phyloP scores from a whole-genome alignment of 2,797 vertebrate genomes.

The Danio jaintianensis region DNA sequence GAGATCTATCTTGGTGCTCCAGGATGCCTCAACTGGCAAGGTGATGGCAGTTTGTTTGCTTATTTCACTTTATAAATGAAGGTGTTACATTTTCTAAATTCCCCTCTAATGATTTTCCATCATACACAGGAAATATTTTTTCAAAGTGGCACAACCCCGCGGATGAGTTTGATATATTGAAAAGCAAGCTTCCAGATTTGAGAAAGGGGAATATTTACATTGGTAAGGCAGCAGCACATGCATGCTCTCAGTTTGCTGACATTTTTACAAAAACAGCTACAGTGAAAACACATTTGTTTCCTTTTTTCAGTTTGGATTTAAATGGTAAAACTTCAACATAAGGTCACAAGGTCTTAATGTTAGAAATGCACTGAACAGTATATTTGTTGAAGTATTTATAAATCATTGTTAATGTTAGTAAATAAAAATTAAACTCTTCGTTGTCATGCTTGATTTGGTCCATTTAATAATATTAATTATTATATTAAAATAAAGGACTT shows the following conservation, averaged over 20 bases:
- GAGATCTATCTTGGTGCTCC: conserved; percentile 86
- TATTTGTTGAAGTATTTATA: no score
- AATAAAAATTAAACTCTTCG: no score
- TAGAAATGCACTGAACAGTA: no score
- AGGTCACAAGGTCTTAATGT: no score
- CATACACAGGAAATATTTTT: conserved; percentile 4
- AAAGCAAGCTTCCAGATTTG: background rate
- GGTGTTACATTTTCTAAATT: background rate
- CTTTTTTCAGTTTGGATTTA: no score
- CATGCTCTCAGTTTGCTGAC: background rate
- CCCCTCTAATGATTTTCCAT: background rate
- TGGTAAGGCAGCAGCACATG: conserved; percentile 71
- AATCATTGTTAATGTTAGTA: no score
- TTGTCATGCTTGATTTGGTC: no score
- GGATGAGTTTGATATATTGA: background rate
- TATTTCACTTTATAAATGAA: background rate
- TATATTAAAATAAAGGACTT: no score
- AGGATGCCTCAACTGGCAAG: conserved; percentile 91
- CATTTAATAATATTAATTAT: no score
- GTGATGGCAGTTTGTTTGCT: conserved; percentile 65
- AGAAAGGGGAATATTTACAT: conserved; percentile 69
- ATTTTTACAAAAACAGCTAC: background rate
- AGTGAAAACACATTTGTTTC: background rate
- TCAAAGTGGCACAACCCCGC: conserved; percentile 15
- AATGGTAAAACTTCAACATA: no score